Evolutionary conservation across 2,113 vertebrate species (phyloP), one percentile per base, ranked within the genome.

Genomic region (Pterocles burchelli): DNA sequence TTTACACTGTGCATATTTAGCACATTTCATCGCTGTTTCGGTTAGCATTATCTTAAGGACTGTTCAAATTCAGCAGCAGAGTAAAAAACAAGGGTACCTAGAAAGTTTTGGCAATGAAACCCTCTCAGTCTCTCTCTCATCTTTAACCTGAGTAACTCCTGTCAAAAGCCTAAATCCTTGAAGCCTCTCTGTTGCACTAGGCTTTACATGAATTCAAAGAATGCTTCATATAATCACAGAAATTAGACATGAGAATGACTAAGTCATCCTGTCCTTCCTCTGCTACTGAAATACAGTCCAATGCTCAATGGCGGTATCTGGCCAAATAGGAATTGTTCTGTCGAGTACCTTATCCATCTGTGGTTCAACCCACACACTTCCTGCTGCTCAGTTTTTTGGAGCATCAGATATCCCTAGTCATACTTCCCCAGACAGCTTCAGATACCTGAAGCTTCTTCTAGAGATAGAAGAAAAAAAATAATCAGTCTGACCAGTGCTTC

Each of bases 1-100:
- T 85, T 90, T 95, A 52, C 59, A 62, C 46, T 87, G 29, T 87
- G 83, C 54, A 82, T 92, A 83, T 96, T 97, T 97, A 97, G 73
- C 86, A 92, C 48, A 73, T 94, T 96, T 88, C 89, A 55, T 88
- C 65, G 80, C 43, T 61, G 36, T 83, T 84, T 77, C 67, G 43
- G 52, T 94, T 85, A 95, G 85, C 33, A 28, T 43, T 70, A 88
- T 88, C 55, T 90, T 88, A 88, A 90, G 84, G 52, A 52, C 21
- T 82, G 29, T 66, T 88, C 31, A 96, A 88, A 93, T 67, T 46
- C 78, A 86, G 41, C 77, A 83, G 33, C 7, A 93, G 76, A 90
- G 78, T 41, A 41, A 90, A 89, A 97, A 76, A 46, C 22, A 19
- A 76, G 73, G 61, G 88, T 95, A 85, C 31, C 66, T 65, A 26